Evolutionary conservation across 2,113 vertebrate genomes (phyloP).

Genomic region (Accipiter virgatus): DNA sequence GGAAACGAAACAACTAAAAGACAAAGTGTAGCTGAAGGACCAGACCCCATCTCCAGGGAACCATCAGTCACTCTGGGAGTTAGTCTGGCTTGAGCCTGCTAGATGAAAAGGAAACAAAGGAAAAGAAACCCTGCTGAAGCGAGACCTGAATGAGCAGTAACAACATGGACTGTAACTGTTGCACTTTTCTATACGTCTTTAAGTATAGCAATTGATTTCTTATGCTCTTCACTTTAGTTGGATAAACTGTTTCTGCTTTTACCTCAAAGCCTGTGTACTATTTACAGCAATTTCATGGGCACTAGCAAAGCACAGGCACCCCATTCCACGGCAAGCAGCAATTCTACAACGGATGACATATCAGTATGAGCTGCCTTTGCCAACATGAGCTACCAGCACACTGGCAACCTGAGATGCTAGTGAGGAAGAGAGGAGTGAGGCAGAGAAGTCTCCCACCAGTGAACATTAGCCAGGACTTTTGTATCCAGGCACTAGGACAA

Average conservation of each 20-base stretch:
- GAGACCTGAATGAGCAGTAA: neutral
- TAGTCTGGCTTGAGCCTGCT: neutral
- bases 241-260: neutral
- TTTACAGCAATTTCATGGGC: neutral
- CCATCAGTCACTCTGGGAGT: neutral
- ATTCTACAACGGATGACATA: fast-evolving
- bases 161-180: neutral
- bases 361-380: neutral
- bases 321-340: neutral
- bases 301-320: neutral
- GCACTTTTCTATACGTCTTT: neutral
- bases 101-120: neutral
- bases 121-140: neutral
- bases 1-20: neutral
- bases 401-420: neutral
- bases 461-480: neutral
- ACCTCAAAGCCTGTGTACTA: neutral
- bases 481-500: neutral
- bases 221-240: neutral
- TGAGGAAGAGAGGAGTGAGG: neutral
- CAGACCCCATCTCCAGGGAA: neutral
- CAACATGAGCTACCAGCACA: neutral
- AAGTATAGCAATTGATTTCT: neutral
- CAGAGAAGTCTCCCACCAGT: neutral
- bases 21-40: neutral